Evolutionary conservation across 2,888 invertebrate species (phyloP).

Genomic region (Lasioglossum lativentre): DNA sequence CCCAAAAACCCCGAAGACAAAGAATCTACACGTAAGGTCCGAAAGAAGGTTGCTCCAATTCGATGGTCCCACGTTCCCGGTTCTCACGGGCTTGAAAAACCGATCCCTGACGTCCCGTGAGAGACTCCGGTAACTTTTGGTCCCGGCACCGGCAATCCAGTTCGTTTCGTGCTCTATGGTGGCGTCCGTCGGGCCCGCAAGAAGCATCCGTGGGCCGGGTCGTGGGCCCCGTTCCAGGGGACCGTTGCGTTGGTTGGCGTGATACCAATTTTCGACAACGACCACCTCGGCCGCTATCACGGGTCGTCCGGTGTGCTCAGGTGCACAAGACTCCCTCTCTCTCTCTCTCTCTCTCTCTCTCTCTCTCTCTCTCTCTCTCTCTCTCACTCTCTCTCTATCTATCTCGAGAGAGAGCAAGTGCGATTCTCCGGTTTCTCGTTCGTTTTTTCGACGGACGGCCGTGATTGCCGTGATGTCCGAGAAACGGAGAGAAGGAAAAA

Average conservation of each 20-base stretch:
- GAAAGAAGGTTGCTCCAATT: constrained; percentile 25
- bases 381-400: too few species aligned
- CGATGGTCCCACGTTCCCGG: constrained; percentile 20
- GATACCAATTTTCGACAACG: constrained; percentile 71
- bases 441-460: constrained; percentile 59
- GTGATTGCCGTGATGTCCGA: constrained; percentile 67
- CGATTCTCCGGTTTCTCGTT: constrained; percentile 59
- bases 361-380: neutral
- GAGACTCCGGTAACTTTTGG: constrained; percentile 52
- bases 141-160: constrained; percentile 31
- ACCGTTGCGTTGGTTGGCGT: constrained; percentile 52
- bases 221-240: constrained; percentile 24
- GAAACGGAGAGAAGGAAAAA: neutral
- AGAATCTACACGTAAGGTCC: neutral
- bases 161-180: constrained; percentile 58
- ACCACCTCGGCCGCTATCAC: constrained; percentile 69
- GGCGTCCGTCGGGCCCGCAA: constrained; percentile 17
- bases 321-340: neutral
- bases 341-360: neutral
- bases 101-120: constrained; percentile 46
- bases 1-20: neutral
- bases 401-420: constrained; percentile 51
- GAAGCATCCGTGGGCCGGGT: neutral
- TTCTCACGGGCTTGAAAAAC: constrained; percentile 58
- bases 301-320: constrained; percentile 28